phyloP scores from a whole-genome alignment of 2,888 invertebrate genomes.

The Cryptus armator region DNA sequence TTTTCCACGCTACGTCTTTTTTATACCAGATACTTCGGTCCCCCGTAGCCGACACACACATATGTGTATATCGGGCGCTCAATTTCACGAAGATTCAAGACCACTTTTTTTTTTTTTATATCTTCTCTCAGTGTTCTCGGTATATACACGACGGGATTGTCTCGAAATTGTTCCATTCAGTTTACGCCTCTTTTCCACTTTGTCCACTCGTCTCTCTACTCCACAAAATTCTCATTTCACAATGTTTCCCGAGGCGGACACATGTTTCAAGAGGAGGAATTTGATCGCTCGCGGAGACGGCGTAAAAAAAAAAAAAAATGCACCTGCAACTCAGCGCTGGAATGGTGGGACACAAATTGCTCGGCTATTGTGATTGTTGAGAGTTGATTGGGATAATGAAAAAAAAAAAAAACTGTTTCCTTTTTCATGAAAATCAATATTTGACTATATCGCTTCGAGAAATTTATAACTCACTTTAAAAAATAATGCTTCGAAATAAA shows the following conservation, averaged over 20 bases:
- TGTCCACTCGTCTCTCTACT: not conserved
- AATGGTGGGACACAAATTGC: not conserved
- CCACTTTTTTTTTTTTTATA: slow-evolving; percentile 16
- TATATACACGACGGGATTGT: not conserved
- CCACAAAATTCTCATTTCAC: not conserved
- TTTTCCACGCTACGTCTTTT: not conserved
- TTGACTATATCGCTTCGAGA: no score
- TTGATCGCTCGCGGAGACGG: not conserved
- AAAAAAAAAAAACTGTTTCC: not conserved
- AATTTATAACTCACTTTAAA: no score
- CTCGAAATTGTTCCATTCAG: slow-evolving; percentile 24
- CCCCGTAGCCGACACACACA: no score
- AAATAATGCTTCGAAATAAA: no score
- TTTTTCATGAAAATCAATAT: not conserved
- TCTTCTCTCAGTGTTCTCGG: no score
- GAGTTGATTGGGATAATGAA: not conserved
- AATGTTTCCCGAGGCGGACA: not conserved
- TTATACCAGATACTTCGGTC: not conserved
- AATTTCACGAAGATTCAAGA: not conserved
- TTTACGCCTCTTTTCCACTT: slow-evolving; percentile 17
- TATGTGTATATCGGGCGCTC: not conserved
- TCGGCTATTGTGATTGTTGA: not conserved
- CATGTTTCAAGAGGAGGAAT: not conserved
- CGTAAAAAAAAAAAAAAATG: not conserved
- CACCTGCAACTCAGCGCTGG: not conserved